phyloP scores from a whole-genome alignment of 1,140 invertebrate species.

The Arion vulgaris region DNA sequence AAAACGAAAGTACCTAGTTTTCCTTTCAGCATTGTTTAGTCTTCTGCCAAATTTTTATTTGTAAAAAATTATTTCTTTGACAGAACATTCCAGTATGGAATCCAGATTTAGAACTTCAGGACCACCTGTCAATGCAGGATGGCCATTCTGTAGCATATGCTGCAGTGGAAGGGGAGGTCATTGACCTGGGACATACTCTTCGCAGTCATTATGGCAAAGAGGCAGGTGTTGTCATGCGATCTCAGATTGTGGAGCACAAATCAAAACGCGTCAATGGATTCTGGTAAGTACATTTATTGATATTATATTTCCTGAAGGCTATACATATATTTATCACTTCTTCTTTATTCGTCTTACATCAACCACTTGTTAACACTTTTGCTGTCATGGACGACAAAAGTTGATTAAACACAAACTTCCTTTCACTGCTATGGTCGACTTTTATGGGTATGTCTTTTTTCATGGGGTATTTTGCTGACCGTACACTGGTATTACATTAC shows the following conservation, averaged over 20 bases:
- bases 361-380: too few species aligned
- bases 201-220: conserved; percentile 48
- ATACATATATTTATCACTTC: too few species aligned
- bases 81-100: conserved; percentile 50
- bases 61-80: conserved; percentile 35
- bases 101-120: conserved; percentile 48
- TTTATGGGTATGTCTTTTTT: too few species aligned
- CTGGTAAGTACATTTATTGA: conserved; percentile 51
- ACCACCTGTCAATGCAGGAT: conserved; percentile 42
- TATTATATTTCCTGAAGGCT: not conserved
- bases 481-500: too few species aligned
- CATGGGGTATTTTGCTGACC: too few species aligned
- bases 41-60: too few species aligned
- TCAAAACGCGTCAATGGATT: conserved; percentile 60
- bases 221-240: conserved; percentile 59
- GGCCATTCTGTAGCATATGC: conserved; percentile 58
- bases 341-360: too few species aligned
- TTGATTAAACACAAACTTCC: too few species aligned
- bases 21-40: too few species aligned
- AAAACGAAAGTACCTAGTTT: too few species aligned
- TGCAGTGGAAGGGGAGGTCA: conserved; percentile 57
- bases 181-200: conserved; percentile 45
- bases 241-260: conserved; percentile 58
- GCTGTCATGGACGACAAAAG: too few species aligned
- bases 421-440: too few species aligned